Base-by-base conservation (phyloP, 53 echinoderm and acorn worm species). In the Antedon mediterranea region DNA sequence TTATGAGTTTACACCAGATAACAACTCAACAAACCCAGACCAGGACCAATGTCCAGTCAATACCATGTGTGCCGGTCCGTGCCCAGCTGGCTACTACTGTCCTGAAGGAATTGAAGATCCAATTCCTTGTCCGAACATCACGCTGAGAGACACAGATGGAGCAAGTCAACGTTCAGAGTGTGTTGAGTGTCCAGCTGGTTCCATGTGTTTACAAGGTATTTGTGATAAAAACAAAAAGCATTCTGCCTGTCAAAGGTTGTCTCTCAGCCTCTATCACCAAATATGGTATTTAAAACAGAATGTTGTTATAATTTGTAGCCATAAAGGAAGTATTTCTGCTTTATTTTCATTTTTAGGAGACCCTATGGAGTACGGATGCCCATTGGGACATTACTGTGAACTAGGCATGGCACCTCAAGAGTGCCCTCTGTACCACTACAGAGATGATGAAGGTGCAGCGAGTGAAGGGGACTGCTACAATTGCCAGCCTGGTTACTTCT, bases 391-490 rank as follows among this genome's bases (percentile, higher is more conserved):
- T 79, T 97, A 92, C 77, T 91, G 91, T 77, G 73, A 88, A 33
- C 88, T 93, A 71, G 98, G 93, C 0, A 29, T 84, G 2, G 84
- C 88, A 0, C 98, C 98, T 0, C 82, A 78, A 4, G 90, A 90
- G 74, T 97, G 98, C 74, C 98, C 92, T 29, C 70, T 97, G 11
- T 97, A 97, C 75, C 92, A 92, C 33, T 97, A 97, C 44, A 78
- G 98, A n/a, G 86, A 97, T 43, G 78, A 85, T 0, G 82, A 75
- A 30, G 88, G 88, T 26, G 98, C 92, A 4, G 83, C 86, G 0
- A 93, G 92, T 76, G 85, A 82, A 32, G 89, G 89, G 33, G 90
- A 93, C 28, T 97, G 98, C 80, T 90, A 82, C 73, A 82, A 87
- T 71, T 97, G 98, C 34, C 71, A 43, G 26, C 83, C 92, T 29